Conservation (phyloP, 2,113 vertebrate genomes). For the Chionomys nivalis region DNA sequence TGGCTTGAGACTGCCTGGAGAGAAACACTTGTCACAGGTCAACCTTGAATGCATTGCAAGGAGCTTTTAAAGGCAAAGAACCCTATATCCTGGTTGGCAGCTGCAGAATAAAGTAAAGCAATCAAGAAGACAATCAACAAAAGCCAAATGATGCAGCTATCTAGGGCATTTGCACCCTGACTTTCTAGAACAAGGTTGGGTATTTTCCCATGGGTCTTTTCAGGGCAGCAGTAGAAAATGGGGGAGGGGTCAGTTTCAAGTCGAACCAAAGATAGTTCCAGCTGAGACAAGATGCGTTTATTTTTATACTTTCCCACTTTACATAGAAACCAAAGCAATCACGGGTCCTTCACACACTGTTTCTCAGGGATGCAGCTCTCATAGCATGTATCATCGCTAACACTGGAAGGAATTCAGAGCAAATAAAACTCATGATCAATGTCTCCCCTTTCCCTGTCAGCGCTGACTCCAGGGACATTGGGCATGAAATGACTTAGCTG, state of each 20-base stretch:
- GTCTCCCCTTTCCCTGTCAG: not conserved
- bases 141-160: not conserved
- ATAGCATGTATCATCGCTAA: not conserved
- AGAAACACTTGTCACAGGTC: not conserved
- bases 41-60: not conserved
- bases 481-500: conserved; percentile 26
- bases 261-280: not conserved
- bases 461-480: not conserved
- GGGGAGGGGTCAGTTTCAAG: not conserved
- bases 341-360: not conserved
- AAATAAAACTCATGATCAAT: conserved; percentile 3
- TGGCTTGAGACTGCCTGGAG: not conserved
- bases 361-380: not conserved
- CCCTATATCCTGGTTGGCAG: not conserved
- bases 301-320: not conserved
- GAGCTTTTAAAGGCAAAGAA: not conserved
- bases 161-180: not conserved
- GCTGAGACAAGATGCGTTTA: not conserved
- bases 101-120: not conserved
- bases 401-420: not conserved
- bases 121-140: not conserved
- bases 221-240: not conserved
- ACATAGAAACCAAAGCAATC: conserved; percentile 6
- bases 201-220: not conserved
- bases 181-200: not conserved